Conservation (phyloP, 2,113 vertebrate species). For the Zosterops lateralis region DNA sequence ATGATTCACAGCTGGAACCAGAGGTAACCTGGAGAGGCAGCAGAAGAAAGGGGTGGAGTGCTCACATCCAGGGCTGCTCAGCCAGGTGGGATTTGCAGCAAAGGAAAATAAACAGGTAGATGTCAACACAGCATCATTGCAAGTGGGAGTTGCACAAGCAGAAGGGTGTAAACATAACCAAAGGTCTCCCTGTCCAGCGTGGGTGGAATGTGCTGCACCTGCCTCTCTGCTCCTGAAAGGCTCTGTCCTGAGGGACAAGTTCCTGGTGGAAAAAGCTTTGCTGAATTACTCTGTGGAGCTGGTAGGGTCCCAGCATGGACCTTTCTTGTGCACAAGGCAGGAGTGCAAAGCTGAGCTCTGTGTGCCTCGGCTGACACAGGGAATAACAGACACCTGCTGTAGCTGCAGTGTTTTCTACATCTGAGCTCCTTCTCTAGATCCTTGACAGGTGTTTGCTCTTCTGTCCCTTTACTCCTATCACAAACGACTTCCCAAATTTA, state of each 20-base stretch:
- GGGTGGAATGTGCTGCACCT: not conserved
- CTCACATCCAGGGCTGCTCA: not conserved
- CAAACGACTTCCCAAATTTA: not conserved
- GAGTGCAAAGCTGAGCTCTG: not conserved
- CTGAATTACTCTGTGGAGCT: not conserved
- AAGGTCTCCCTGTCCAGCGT: not conserved
- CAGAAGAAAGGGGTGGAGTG: not conserved
- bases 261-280: not conserved
- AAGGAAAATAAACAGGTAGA: not conserved
- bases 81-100: not conserved
- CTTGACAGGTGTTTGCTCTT: not conserved
- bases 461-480: not conserved
- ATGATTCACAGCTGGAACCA: not conserved
- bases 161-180: not conserved
- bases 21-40: not conserved
- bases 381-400: fast-evolving
- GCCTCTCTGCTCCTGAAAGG: not conserved
- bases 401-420: not conserved
- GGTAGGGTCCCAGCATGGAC: not conserved
- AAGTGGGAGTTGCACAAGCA: not conserved
- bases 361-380: fast-evolving
- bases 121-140: not conserved
- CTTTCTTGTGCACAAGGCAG: not conserved
- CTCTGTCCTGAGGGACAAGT: not conserved
- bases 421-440: not conserved